Evolutionary conservation across 2,113 vertebrate genomes (phyloP), one percentile per base, ranked within the genome.

Genomic region (Oxyruncus cristatus): DNA sequence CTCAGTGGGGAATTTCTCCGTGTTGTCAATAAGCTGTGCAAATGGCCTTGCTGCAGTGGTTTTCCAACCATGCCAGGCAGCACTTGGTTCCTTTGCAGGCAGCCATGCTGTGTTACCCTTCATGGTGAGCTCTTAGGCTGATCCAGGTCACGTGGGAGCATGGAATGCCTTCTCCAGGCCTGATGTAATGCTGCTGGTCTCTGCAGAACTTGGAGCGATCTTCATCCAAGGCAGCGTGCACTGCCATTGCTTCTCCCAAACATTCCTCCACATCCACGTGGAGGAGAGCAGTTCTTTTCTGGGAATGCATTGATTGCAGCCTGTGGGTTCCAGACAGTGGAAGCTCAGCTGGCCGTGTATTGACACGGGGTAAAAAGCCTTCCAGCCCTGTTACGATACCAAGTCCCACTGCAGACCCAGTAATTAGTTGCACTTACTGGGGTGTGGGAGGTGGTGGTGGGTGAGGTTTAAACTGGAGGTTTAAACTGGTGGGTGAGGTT

Each of bases 41-140:
- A 59, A 28, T 2, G 41, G 39, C 41, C 39, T 55, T 59, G 47
- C 59, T 71, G 65, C 47, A 32, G 76, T 28, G 63, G n/a, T 49
- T 88, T 61, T 67, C 42, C 79, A 55, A 32, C 24, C 33, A 1
- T 37, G 73, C 50, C 52, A 33, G 39, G 80, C 68, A 91, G 58
- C 46, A 6, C 63, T 27, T 13, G n/a, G 24, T 50, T 74, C 61
- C 73, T 74, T 47, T 76, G 44, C 83, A 83, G 91, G 58, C 56
- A 49, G 39, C 53, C 37, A 0, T 6, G 37, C 76, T 3, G 7
- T 9, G 24, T 33, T 32, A 24, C 28, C 8, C 35, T n/a, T 30
- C 0, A 0, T 2, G 3, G 35, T 4, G 26, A 71, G 30, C 37
- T 68, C 32, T 70, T 37, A 4, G 19, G 18, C 58, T 13, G 42